These are phyloP conservation scores for Lineus longissimus DNA, from an alignment of 1,140 invertebrate genomes.

Conservation along the genomic window DNA sequence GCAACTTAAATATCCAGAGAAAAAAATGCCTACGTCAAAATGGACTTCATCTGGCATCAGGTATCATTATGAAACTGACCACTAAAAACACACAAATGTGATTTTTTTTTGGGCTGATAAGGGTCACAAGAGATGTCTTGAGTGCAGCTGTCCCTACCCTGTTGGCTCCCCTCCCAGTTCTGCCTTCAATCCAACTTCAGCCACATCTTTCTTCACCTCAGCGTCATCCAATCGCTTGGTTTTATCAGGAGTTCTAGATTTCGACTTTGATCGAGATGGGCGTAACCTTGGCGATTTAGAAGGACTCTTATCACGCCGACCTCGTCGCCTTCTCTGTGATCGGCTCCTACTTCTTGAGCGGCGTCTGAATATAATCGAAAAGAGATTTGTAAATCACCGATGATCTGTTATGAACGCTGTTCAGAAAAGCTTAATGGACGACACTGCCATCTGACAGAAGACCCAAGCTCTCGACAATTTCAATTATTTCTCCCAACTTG, in stretches of 20 bases:
- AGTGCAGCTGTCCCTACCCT: neutral
- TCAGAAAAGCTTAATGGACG: neutral
- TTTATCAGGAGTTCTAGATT: slow-evolving; percentile 17
- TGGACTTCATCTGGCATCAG: no score
- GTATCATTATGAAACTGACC: no score
- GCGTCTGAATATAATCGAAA: neutral
- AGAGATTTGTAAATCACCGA: neutral
- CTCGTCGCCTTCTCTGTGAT: slow-evolving; percentile 8
- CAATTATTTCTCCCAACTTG: slow-evolving; percentile 10
- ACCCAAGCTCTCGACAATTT: neutral
- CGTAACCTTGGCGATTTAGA: slow-evolving; percentile 15
- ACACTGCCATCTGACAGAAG: neutral
- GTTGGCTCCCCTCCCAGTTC: neutral
- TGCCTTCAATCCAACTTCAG: neutral
- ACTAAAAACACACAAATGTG: no score
- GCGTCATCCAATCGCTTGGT: slow-evolving; percentile 46
- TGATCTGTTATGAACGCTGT: neutral
- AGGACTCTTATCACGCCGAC: slow-evolving; percentile 1
- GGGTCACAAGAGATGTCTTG: no score
- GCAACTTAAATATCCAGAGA: no score
- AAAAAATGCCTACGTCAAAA: no score
- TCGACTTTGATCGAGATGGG: slow-evolving; percentile 18
- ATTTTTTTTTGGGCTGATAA: no score
- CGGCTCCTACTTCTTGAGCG: neutral
- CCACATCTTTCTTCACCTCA: slow-evolving; percentile 50